These are phyloP conservation scores for Brotula barbata DNA, from an alignment of 2,797 vertebrate genomes.

Conservation along the genomic window DNA sequence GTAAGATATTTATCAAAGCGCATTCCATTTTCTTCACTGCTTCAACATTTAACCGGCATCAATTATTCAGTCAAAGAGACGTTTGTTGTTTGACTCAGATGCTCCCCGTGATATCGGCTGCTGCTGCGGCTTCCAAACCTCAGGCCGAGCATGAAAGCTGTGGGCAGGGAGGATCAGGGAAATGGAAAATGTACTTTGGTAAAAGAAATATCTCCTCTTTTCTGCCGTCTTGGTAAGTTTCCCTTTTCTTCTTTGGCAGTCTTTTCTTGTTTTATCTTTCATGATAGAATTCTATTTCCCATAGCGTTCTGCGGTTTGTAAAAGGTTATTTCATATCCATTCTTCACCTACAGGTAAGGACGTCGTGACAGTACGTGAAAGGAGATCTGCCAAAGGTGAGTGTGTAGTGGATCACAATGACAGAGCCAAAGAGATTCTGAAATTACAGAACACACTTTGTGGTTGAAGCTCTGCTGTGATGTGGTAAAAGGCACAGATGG, in stretches of 20 bases:
- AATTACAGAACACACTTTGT: constrained; percentile 12
- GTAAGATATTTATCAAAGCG: constrained; percentile 6
- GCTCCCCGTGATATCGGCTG: constrained; percentile 8
- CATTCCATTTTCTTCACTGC: constrained; percentile 17
- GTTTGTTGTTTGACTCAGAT: constrained; percentile 22
- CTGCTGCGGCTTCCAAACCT: constrained; percentile 19
- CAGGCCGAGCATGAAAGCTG: constrained; percentile 21
- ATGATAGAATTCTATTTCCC: constrained; percentile 12
- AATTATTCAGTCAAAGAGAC: constrained; percentile 36
- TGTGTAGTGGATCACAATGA: constrained; percentile 7
- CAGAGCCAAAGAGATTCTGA: neutral
- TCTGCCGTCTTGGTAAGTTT: constrained; percentile 15
- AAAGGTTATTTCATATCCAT: constrained; percentile 38
- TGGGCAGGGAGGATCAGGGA: constrained; percentile 10
- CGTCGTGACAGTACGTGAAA: constrained; percentile 18
- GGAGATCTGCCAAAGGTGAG: constrained; percentile 20
- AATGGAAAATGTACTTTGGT: constrained; percentile 19
- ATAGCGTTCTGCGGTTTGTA: constrained; percentile 29
- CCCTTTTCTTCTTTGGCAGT: constrained; percentile 3
- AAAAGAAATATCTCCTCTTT: constrained; percentile 20
- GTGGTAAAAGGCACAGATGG: constrained; percentile 23
- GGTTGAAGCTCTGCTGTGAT: constrained; percentile 31
- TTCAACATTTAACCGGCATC: constrained; percentile 4
- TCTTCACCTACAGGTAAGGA: constrained; percentile 4
- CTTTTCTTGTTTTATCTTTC: constrained; percentile 12